Base-by-base conservation (phyloP, 2,113 vertebrate genomes). In the Sarotherodon lohbergeri region DNA sequence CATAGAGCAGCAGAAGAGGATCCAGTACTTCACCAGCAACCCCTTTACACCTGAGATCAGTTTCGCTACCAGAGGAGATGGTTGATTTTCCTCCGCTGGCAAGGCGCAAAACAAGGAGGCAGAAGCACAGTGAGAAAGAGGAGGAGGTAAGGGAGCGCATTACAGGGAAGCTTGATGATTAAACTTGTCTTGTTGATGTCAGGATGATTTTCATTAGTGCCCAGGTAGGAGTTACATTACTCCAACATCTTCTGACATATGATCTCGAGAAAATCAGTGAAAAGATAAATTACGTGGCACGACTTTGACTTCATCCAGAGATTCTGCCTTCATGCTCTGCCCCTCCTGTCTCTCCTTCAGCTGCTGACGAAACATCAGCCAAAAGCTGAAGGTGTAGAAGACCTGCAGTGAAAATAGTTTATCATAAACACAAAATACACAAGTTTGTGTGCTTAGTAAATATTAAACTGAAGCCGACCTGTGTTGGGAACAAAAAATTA, bases 321-420 rank as follows among this genome's bases (percentile, higher is more conserved):
- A 89, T 19, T 91, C 90, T 3, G 86, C 84, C 78, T 92, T 93
- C 43, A 88, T 55, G 19, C 50, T 87, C 24, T 92, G 91, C 50
- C 90, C 90, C 87, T 66, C 88, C 4, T 85, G 84, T 81, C 93
- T 94, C 85, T 97, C 96, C 73, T 91, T 96, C 41, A 94, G 86
- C 39, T 95, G 93, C 93, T 98, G 97, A 80, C 93, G 93, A 88
- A 97, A 96, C 95, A 97, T 96, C 91, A 97, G 83, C 96, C 97
- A 97, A 84, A 96, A 97, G 76, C 86, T 94, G 86, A 96, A 96
- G 13, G 92, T 91, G 87, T 89, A 97, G 78, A 96, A 91, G 41
- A 97, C 95, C 97, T 97, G 94, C 12, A 61, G 84, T 24, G 10
- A 27, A 78, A 52, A 66, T 14, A 2, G 4, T 76, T 29, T 50